Evolutionary conservation across 2,888 invertebrate species (phyloP).

Genomic region (Eupithecia pulchellata): DNA sequence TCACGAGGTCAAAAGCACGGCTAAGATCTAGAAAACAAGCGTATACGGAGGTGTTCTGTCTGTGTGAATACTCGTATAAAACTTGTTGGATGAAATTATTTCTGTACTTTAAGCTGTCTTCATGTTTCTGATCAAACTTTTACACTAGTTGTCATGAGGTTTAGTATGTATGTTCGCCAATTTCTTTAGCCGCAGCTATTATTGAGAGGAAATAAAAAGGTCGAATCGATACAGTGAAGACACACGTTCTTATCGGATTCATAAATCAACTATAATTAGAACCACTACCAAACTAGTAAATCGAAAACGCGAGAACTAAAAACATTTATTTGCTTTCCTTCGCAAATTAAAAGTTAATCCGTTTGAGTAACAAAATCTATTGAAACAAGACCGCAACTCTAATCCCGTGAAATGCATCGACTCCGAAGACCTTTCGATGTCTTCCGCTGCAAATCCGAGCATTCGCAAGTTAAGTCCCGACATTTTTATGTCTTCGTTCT

Average conservation of each 20-base stretch:
- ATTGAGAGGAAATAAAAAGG: not conserved
- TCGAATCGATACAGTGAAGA: not conserved
- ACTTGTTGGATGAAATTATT: too few species aligned
- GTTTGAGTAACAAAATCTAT: slow-evolving; percentile 58
- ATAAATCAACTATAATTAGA: not conserved
- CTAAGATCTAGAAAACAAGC: too few species aligned
- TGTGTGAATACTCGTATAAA: too few species aligned
- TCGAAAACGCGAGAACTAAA: not conserved
- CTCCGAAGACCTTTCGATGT: slow-evolving; percentile 75
- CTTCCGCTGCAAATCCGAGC: slow-evolving; percentile 68
- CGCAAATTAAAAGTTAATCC: slow-evolving; percentile 30
- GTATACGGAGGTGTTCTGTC: too few species aligned
- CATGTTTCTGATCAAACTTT: too few species aligned
- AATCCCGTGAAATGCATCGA: slow-evolving; percentile 70
- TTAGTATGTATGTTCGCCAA: not conserved
- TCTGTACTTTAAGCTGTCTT: too few species aligned
- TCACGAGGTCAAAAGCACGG: too few species aligned
- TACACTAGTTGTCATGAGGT: not conserved
- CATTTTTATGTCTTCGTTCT: slow-evolving; percentile 73
- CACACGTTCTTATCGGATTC: not conserved
- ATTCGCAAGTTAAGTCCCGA: slow-evolving; percentile 70
- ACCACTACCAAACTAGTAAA: not conserved
- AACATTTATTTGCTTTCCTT: slow-evolving; percentile 25
- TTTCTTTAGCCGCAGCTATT: not conserved
- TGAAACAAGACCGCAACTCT: slow-evolving; percentile 63